Evolutionary conservation across 2,113 vertebrate species (phyloP), one percentile per base, ranked within the genome.

Genomic region (Guaruba guarouba): DNA sequence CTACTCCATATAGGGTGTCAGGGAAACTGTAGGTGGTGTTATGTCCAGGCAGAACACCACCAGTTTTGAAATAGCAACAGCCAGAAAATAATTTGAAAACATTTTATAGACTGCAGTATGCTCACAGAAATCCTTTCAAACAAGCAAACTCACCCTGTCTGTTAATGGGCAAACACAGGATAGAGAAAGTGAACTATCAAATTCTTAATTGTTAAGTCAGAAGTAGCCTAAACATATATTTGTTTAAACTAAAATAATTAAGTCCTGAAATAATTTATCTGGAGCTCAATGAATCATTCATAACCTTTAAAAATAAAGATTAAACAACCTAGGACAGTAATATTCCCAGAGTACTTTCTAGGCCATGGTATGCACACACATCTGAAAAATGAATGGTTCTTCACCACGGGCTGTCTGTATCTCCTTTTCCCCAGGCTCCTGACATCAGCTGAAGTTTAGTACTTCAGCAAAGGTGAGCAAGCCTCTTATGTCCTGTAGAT

Each of bases 401-500:
- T 41, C 29, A 49, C 46, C 17, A 25, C 0, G 0, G n/a, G 11
- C 37, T 69, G 11, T 14, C 27, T 39, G 13, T 7, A 15, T 33
- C 20, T 82, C 54, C 11, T 29, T 61, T 61, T 91, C 5, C 37
- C 35, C 33, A 23, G 37, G 39, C 8, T 44, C 35, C 35, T 46
- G 5, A 28, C 6, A 5, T 29, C 69, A 71, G 69, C 46, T 55
- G 74, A 67, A 24, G 44, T 84, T 69, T 39, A 27, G 59, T 5
- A 7, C 52, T 43, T 63, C 0, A 6, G 37, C 35, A 37, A 37
- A 52, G 31, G 31, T 6, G 37, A 46, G 23, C 16, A 5, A 55
- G 29, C 17, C 41, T 48, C 46, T 13, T 14, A 1, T 49, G 28
- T 70, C 46, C 87, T 59, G 22, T n/a, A 76, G 39, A 22, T 43